Percentiles rank a stretch among this genome's conserved stretches.
These are phyloP conservation scores for Vulpes vulpes DNA, from an alignment of 2,113 vertebrate species.

Conservation along the genomic window DNA sequence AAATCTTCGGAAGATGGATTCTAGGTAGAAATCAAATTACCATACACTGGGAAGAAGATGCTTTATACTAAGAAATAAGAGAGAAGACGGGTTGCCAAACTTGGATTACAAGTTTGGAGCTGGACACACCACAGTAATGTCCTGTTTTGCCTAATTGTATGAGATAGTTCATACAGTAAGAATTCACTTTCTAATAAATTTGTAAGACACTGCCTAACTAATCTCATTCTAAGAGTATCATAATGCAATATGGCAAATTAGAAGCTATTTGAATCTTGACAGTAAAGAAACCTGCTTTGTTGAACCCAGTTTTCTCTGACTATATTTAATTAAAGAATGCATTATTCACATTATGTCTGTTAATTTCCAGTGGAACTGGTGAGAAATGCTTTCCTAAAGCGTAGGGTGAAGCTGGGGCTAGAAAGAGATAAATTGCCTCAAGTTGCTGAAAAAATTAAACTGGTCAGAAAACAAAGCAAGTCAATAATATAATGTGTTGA, in stretches of 20 bases:
- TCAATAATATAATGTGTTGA: constrained; percentile 65
- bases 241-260: constrained; percentile 44
- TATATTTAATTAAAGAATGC: constrained; percentile 75
- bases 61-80: not conserved
- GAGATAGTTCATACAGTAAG: not conserved
- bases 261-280: constrained; percentile 68
- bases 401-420: not conserved
- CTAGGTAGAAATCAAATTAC: not conserved
- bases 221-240: not conserved
- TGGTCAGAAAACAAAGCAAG: constrained; percentile 57
- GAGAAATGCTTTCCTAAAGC: constrained; percentile 69
- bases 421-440: constrained; percentile 70
- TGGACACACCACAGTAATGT: not conserved
- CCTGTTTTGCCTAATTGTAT: not conserved
- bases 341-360: constrained; percentile 71
- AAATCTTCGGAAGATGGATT: not conserved
- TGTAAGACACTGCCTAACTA: not conserved
- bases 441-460: constrained; percentile 66
- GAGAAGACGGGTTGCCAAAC: rapidly evolving
- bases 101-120: not conserved
- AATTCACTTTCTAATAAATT: not conserved
- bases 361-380: constrained; percentile 70
- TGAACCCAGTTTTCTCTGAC: constrained; percentile 57
- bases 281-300: constrained; percentile 61
- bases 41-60: not conserved